Evolutionary conservation across 2,113 vertebrate genomes (phyloP), one percentile per base, ranked within the genome.

Genomic region (Triplophysa tibetana): DNA sequence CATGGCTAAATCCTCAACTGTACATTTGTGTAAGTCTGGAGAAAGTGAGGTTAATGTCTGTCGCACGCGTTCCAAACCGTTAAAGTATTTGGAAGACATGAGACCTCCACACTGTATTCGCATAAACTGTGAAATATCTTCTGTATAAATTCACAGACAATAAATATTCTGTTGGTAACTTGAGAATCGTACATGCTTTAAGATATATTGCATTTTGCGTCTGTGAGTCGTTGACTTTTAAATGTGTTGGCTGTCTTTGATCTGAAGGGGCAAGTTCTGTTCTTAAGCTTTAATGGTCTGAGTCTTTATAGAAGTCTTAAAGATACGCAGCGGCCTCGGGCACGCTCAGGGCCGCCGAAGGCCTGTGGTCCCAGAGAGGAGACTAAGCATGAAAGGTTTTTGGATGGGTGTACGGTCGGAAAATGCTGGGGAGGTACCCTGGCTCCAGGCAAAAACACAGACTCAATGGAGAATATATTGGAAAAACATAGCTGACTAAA

Each of bases 51-150:
- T 41, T 63, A 63, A 75, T 63, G 72, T 50, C 21, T 50, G n/a
- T 62, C 45, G 41, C 17, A 23, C 21, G 11, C 23, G 5, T 21
- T 77, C 43, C 62, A 77, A 77, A 50, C 45, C 48, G 50, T 75
- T 63, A 50, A 26, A 75, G 1, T 74, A 24, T 74, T 50, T 63
- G 60, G 41, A 64, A 65, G 62, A 65, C 26, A 19, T 33, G 58
- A 48, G 16, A 21, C 29, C 43, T 41, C 52, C 70, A 72, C 52
- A 58, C 52, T 41, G 56, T 60, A 74, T 74, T 45, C 56, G 60
- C 70, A 74, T 74, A 74, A 74, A 61, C 56, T 45, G 61, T 76
- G 61, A 77, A 77, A 77, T 38, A 77, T 64, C 45, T 77, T 65
- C 19, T 13, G 41, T 64, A 65, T 77, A 52, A 45, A 65, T 77